These are phyloP conservation scores for Cichladusa arquata DNA, from an alignment of 2,113 vertebrate genomes.

Conservation along the genomic window DNA sequence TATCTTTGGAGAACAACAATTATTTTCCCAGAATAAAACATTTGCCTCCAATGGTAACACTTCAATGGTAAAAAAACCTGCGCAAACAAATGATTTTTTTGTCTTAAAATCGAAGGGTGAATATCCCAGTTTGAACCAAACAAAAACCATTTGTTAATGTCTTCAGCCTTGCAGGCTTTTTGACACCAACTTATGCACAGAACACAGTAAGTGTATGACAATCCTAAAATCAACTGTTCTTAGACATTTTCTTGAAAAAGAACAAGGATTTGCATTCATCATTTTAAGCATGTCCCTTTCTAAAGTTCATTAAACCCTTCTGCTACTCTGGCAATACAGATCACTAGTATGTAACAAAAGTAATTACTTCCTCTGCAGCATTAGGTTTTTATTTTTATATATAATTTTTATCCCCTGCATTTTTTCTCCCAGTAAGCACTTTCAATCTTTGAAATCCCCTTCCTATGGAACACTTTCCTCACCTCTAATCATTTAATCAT, in stretches of 20 bases:
- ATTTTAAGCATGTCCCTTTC: neutral
- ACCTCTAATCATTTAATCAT: neutral
- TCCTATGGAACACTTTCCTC: neutral
- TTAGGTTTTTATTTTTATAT: neutral
- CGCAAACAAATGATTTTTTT: neutral
- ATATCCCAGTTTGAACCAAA: neutral
- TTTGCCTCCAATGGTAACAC: neutral
- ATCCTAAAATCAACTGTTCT: neutral
- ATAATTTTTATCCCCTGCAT: neutral
- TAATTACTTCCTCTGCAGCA: neutral
- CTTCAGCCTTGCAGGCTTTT: neutral
- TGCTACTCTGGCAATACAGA: neutral
- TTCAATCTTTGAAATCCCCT: neutral
- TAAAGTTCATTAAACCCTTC: neutral
- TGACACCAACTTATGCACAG: neutral
- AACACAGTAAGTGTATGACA: neutral
- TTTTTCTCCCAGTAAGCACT: neutral
- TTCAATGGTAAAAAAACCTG: neutral
- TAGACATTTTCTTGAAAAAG: rapidly evolving
- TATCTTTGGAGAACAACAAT: neutral
- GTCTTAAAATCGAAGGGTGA: neutral
- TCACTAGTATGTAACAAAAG: neutral
- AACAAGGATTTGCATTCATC: neutral
- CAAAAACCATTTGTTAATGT: neutral
- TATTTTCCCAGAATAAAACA: neutral